Percentiles rank a stretch among this genome's conserved stretches.
Evolutionary conservation across 2,888 invertebrate species (phyloP).

Genomic region (Blastobasis lacticolella): DNA sequence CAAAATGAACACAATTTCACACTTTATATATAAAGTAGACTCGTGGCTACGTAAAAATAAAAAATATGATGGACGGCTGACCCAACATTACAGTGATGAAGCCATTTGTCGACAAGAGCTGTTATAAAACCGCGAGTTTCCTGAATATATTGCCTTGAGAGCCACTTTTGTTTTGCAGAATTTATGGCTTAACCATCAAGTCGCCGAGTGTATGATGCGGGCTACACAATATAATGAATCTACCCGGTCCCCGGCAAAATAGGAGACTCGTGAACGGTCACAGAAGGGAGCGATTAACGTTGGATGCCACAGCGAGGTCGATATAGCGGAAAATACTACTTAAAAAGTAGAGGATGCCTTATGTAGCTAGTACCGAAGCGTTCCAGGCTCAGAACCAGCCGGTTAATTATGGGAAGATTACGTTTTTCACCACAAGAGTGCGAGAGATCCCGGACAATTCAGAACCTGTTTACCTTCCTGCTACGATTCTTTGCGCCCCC

Average conservation of each 20-base stretch:
- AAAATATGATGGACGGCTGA: slow-evolving; percentile 16
- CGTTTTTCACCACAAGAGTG: slow-evolving; percentile 43
- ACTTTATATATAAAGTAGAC: too few species aligned
- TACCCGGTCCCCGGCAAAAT: slow-evolving; percentile 16
- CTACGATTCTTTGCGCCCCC: slow-evolving; percentile 48
- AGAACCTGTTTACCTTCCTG: slow-evolving; percentile 55
- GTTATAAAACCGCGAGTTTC: slow-evolving; percentile 48
- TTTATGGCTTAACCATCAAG: slow-evolving; percentile 36
- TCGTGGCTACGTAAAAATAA: too few species aligned
- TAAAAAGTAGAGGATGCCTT: slow-evolving; percentile 28
- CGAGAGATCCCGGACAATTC: slow-evolving; percentile 25
- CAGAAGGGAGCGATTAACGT: slow-evolving; percentile 17
- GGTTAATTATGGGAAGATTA: slow-evolving; percentile 41
- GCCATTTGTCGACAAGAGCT: slow-evolving; percentile 35
- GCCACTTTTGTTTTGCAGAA: slow-evolving; percentile 46
- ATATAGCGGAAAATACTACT: slow-evolving; percentile 27
- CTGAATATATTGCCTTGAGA: slow-evolving; percentile 37
- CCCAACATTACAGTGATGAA: slow-evolving; percentile 25
- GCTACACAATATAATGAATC: slow-evolving; percentile 32
- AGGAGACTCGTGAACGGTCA: slow-evolving; percentile 27
- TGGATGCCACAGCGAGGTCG: not conserved
- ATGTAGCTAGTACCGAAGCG: slow-evolving; percentile 26
- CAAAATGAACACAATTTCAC: too few species aligned
- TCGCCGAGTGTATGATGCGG: slow-evolving; percentile 34
- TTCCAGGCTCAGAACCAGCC: slow-evolving; percentile 27